Conservation (phyloP, 2,888 invertebrate genomes). For the Mechanitis messenoides region DNA sequence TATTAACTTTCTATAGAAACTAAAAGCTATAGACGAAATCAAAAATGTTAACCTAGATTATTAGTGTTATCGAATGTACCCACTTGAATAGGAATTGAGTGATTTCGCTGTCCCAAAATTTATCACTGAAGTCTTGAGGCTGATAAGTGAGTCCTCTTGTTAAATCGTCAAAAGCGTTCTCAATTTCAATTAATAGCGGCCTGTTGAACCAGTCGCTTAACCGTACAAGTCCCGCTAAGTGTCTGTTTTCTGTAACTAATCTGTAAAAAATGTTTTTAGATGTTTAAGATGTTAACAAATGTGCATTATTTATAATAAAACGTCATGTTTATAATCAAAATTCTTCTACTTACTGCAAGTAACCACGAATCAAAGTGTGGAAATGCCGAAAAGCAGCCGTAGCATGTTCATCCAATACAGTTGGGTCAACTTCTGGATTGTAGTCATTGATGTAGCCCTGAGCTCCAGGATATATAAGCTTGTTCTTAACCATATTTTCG, state of each 20-base stretch:
- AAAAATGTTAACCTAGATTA: background rate
- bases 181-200: slow-evolving; percentile 80
- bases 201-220: slow-evolving; percentile 84
- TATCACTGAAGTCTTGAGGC: slow-evolving; percentile 85
- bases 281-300: background rate
- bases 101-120: slow-evolving; percentile 85
- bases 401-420: slow-evolving; percentile 81
- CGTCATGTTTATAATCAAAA: background rate
- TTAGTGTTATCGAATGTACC: slow-evolving; percentile 30
- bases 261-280: slow-evolving; percentile 46
- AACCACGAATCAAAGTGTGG: slow-evolving; percentile 82
- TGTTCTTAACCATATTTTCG: slow-evolving; percentile 79
- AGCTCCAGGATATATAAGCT: slow-evolving; percentile 77
- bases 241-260: slow-evolving; percentile 76
- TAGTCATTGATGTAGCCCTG: slow-evolving; percentile 81
- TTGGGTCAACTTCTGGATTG: slow-evolving; percentile 79
- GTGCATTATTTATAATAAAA: background rate
- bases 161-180: slow-evolving; percentile 82
- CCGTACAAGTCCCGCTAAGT: slow-evolving; percentile 74
- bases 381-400: slow-evolving; percentile 85
- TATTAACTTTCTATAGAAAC: too few relatives aligned
- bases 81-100: slow-evolving; percentile 66
- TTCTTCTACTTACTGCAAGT: slow-evolving; percentile 77
- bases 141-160: slow-evolving; percentile 86
- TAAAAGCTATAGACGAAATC: too few relatives aligned